A percentile compares a stretch with the other conserved stretches of the same genome.
phyloP scores from a whole-genome alignment of 64 coral and sea anemone genomes.

The Catalaphyllia jardinei region DNA sequence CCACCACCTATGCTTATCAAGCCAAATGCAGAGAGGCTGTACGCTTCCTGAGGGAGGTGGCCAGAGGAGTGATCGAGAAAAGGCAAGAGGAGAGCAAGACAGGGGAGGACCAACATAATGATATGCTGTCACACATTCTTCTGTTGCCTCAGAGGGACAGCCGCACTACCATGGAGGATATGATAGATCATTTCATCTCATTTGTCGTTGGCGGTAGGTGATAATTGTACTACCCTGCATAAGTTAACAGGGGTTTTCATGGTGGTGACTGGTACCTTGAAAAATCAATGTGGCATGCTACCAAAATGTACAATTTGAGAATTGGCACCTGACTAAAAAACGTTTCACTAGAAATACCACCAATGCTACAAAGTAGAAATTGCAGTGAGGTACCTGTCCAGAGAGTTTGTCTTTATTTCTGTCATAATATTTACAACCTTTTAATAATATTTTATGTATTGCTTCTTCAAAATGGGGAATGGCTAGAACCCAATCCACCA shows the following conservation, averaged over 20 bases:
- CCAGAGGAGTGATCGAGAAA: conserved; percentile 59
- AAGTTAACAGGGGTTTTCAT: neutral
- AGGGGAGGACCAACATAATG: conserved; percentile 39
- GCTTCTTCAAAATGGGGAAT: too few species aligned
- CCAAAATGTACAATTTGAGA: too few species aligned
- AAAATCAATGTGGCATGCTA: too few species aligned
- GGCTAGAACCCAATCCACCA: too few species aligned
- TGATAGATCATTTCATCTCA: conserved; percentile 76
- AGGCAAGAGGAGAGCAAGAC: conserved; percentile 33
- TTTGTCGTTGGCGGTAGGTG: conserved; percentile 77
- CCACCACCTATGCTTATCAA: conserved; percentile 63
- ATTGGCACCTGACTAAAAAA: too few species aligned
- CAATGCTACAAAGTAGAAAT: too few species aligned
- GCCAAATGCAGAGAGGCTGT: conserved; percentile 63
- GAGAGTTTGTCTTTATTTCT: too few species aligned
- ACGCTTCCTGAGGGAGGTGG: conserved; percentile 52
- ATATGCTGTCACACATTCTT: conserved; percentile 51
- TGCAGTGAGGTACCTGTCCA: too few species aligned
- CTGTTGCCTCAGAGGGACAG: conserved; percentile 36
- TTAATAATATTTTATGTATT: too few species aligned
- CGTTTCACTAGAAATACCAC: too few species aligned
- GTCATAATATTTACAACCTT: too few species aligned
- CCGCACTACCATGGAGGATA: conserved; percentile 66
- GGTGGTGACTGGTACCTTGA: too few species aligned
- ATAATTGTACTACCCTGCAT: neutral